Evolutionary conservation across 2,113 vertebrate genomes (phyloP).

Genomic region (Dicrurus megarhynchus): DNA sequence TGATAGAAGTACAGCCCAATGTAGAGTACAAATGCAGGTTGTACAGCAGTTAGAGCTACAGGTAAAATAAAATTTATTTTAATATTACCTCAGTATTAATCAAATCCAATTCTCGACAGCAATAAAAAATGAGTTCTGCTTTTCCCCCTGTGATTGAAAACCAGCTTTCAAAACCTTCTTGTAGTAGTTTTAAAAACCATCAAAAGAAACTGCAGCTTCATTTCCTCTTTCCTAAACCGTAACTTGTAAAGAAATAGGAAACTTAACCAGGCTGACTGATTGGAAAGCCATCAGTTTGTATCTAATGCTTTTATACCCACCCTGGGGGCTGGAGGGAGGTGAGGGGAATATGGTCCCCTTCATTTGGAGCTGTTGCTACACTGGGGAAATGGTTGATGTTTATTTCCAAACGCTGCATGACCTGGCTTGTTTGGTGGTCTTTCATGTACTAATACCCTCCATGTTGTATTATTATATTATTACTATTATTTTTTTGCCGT

Average conservation of each 20-base stretch:
- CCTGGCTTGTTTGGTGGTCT: slow-evolving; percentile 40
- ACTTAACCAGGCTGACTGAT: slow-evolving; percentile 29
- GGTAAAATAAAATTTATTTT: slow-evolving; percentile 85
- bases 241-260: slow-evolving; percentile 59
- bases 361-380: neutral
- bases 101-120: slow-evolving; percentile 49
- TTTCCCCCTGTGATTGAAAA: slow-evolving; percentile 51
- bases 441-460: slow-evolving; percentile 48
- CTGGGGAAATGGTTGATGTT: neutral
- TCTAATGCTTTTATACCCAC: neutral
- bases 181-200: slow-evolving; percentile 48
- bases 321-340: neutral
- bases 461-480: neutral
- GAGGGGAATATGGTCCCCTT: neutral
- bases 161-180: slow-evolving; percentile 50
- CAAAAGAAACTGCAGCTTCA: slow-evolving; percentile 40
- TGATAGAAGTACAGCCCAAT: slow-evolving; percentile 99
- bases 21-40: slow-evolving; percentile 99
- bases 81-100: slow-evolving; percentile 72
- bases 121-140: slow-evolving; percentile 68
- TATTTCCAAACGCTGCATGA: slow-evolving; percentile 41
- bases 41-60: slow-evolving; percentile 99
- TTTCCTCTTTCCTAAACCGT: slow-evolving; percentile 40
- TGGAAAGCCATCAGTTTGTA: slow-evolving; percentile 1
- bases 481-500: neutral